These are phyloP conservation scores for Sarotherodon lohbergeri DNA, from an alignment of 2,113 vertebrate genomes.

Conservation along the genomic window DNA sequence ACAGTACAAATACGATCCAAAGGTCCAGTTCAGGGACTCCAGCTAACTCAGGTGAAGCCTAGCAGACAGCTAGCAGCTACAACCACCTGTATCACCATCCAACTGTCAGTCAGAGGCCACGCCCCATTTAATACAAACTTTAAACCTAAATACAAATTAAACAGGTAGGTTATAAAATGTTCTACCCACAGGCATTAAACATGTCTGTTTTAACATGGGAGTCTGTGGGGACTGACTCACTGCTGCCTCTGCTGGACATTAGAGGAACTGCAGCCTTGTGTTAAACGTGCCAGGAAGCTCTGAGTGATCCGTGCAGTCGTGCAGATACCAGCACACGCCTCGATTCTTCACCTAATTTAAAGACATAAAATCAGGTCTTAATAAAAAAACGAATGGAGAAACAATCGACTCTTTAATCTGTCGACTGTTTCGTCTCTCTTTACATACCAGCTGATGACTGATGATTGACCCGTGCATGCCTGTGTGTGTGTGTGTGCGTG, in stretches of 20 bases:
- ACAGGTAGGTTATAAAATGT: background rate
- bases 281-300: rapidly evolving
- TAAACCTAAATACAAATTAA: background rate
- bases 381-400: background rate
- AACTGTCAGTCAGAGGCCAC: background rate
- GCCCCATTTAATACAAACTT: background rate
- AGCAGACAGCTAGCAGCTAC: too few species aligned
- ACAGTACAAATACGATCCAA: background rate
- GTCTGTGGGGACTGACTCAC: background rate
- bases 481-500: background rate
- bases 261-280: background rate
- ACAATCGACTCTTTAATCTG: background rate
- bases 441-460: background rate
- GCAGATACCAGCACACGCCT: background rate
- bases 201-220: background rate
- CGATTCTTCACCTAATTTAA: background rate
- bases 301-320: rapidly evolving
- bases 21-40: background rate
- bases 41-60: too few species aligned
- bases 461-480: background rate
- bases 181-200: background rate
- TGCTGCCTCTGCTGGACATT: background rate
- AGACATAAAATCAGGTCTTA: background rate
- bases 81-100: background rate
- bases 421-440: background rate